Evolutionary conservation across 2,797 vertebrate genomes (phyloP), one percentile per base, ranked within the genome.

Genomic region (Pelodytes ibericus): DNA sequence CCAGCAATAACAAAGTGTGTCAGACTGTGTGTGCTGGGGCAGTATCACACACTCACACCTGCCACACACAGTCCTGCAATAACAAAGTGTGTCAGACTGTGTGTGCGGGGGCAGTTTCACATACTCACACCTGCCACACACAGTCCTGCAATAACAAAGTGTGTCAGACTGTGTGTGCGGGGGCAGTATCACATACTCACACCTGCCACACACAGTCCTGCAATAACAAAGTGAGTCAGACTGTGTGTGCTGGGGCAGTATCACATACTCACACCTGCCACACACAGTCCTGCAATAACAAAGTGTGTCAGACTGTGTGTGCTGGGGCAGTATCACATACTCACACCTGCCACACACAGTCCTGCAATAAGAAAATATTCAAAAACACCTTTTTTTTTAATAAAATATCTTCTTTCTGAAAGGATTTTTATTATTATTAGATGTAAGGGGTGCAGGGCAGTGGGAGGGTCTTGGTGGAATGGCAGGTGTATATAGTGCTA

Each of bases 291-390:
- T 5, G 13, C 5, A 36, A 36, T 5, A 36, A 36, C 5, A 33
- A 10, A 58, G 33, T 36, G 5, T 36, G 33, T 13, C 39, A 26
- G 56, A 24, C 29, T 15, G 67, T 24, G 29, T 60, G 80, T 75
- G 72, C 27, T 59, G 39, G 33, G 30, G 24, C 82, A 71, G n/a
- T n/a, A n/a, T n/a, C n/a, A n/a, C n/a, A n/a, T n/a, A n/a, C n/a
- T n/a, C n/a, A n/a, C n/a, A n/a, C n/a, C n/a, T 11, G 90, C 87
- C 33, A 11, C 33, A 13, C 33, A 6, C 0, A 5, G 6, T 36
- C 90, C 87, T 90, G 89, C 89, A 89, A 89, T 93, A 93, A 93
- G 91, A 93, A 93, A 93, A 93, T 92, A 93, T 90, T 89, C 90
- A 89, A 91, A n/a, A 92, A 91, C 90, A 90, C 90, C 89, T 79